Base-by-base conservation (phyloP, 1,140 invertebrate species). In the Helicorthomorpha holstii region DNA sequence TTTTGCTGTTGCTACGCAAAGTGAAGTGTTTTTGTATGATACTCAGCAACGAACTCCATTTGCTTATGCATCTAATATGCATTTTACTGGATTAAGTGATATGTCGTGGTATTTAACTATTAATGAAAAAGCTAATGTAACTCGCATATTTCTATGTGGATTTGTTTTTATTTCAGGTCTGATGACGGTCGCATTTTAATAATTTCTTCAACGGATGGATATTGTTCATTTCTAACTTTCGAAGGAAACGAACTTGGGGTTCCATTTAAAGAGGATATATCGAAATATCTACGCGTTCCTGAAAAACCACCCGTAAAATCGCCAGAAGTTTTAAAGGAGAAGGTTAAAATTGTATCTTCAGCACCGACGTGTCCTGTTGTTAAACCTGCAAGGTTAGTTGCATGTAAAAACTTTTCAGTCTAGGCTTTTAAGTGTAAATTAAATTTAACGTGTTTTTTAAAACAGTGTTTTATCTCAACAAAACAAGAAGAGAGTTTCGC, bases 181-280 rank as follows among this genome's bases (percentile, higher is more conserved):
- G 69, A 72, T 1, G 83, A 96, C 73, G 91, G 89, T 0, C 69
- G 68, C 43, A 69, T 85, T 27, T 66, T 97, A 51, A 73, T 91
- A 1, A 82, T 84, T 0, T 89, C 88, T 19, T 97, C 93, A 27
- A 92, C 89, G 0, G 93, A 98, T 71, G 93, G 92, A 1, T 98
- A 87, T 65, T 93, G 89, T 65, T 92, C 93, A 0, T 71, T 97
- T 53, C 75, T 95, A 43, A 80, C 79, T 29, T 97, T 98, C 69
- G 70, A 75, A 26, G 68, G 78, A 21, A 75, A 72, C 3, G 93
- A 98, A 72, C 67, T 98, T 19, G 94, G 93, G 1, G 70, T 76
- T 44, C 64, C 71, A 2, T 83, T 85, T 59, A 57, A 66, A 50
- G 48, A 52, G 21, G 4, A 53, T 16, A 23, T 34, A 16, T 7